Evolutionary conservation across 2,888 invertebrate genomes (phyloP).

Genomic region (Deladenus siricidicola): DNA sequence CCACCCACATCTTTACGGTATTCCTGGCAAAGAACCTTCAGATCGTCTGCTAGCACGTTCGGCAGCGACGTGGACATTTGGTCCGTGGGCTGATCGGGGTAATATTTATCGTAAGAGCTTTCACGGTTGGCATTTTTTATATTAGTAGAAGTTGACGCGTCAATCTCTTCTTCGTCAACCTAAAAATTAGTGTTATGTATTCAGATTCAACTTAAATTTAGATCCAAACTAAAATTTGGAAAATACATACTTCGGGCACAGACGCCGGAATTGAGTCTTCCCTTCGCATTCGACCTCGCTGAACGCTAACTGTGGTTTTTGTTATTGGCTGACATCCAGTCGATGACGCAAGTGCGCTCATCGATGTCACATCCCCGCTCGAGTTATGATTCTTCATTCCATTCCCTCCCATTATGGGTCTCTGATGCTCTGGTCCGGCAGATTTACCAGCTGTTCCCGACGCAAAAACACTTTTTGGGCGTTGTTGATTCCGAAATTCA

Average conservation of each 20-base stretch:
- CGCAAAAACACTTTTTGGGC: neutral
- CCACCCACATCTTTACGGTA: conserved; percentile 16
- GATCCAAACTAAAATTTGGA: no score
- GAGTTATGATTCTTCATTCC: neutral
- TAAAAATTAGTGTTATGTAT: neutral
- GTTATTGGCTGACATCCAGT: no score
- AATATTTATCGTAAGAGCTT: neutral
- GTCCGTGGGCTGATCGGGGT: neutral
- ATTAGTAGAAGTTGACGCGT: no score
- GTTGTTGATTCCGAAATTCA: neutral
- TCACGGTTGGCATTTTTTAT: no score
- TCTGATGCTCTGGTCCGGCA: neutral
- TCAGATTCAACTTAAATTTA: no score
- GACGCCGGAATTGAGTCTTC: neutral
- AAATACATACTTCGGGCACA: neutral
- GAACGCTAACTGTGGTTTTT: neutral
- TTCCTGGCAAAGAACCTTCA: conserved; percentile 37
- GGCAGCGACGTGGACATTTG: conserved; percentile 47
- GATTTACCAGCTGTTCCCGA: neutral
- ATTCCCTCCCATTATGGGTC: no score
- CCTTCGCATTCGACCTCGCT: neutral
- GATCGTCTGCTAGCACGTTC: conserved; percentile 46
- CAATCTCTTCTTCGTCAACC: neutral
- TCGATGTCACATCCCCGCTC: neutral
- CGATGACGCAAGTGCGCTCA: neutral